Conservation (phyloP, 2,888 invertebrate species). For the Orgyia antiqua region DNA sequence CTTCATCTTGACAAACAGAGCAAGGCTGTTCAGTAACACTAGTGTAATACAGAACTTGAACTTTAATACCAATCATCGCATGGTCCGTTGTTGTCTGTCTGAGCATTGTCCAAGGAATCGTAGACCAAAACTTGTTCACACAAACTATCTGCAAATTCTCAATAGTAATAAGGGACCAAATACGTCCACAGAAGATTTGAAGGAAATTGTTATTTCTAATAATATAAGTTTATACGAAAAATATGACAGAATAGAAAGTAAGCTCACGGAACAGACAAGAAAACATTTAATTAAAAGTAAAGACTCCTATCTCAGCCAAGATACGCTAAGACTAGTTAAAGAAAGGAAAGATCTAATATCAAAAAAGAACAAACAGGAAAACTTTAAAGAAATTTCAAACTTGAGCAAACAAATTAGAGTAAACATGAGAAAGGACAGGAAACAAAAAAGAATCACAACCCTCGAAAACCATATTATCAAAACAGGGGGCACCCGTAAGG, state of each 20-base stretch:
- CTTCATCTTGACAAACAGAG: conserved; percentile 4
- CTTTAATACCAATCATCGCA: too few relatives aligned
- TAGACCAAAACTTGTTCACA: neutral
- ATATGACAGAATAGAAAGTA: neutral
- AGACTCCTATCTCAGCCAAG: neutral
- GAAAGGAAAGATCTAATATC: too few relatives aligned
- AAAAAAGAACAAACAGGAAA: neutral
- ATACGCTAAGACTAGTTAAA: too few relatives aligned
- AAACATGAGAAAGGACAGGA: neutral
- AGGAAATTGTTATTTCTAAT: too few relatives aligned
- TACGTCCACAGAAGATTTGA: neutral
- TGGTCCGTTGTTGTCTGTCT: neutral
- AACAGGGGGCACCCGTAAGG: neutral
- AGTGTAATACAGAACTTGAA: too few relatives aligned
- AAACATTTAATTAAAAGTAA: neutral
- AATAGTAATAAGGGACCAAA: neutral
- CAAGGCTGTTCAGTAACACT: neutral
- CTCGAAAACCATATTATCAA: neutral
- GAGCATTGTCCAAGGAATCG: neutral
- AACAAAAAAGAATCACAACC: neutral
- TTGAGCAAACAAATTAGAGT: neutral
- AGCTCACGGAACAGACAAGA: neutral
- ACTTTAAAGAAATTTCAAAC: neutral
- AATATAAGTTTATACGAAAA: too few relatives aligned
- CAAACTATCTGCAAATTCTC: neutral